Evolutionary conservation across 2,797 vertebrate genomes (phyloP), one percentile per base, ranked within the genome.

Genomic region (Thunnus albacares): DNA sequence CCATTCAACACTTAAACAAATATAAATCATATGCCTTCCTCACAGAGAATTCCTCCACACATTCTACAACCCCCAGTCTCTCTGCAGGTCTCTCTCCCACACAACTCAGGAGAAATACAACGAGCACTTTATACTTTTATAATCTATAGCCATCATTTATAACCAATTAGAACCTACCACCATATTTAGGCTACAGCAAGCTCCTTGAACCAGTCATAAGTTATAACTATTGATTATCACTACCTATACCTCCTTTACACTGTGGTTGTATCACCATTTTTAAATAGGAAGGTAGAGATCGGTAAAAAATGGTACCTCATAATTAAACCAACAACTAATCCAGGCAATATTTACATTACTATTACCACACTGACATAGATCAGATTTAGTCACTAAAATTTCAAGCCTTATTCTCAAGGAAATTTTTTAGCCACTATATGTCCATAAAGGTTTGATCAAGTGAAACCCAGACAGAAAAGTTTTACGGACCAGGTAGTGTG

Each of bases 1-100:
- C 80, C 87, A 86, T 90, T 90, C 89, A 92, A 91, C 93, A 94
- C 94, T 95, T 95, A 94, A 95, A 93, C 94, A 95, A 92, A 94
- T 94, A 95, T 95, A 95, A 95, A 96, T 95, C 93, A 94, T 89
- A 90, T 84, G 86, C 90, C 87, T 79, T 90, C 80, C 90, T 91
- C 85, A 80, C 83, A 87, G 86, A 88, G 85, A 90, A 90, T 92
- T 92, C 88, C 86, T 77, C 20, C 61, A 41, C 79, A 76, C 81
- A 76, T 79, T 73, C 75, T 66, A 65, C 82, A 67, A 74, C 80
- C 80, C 82, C 79, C 76, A 64, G 56, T 67, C 68, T 60, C 71
- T 87, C 62, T 30, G 43, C 30, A 30, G 35, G 33, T 72, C 38
- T 60, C 65, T 73, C 78, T 82, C 72, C 59, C 65, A 73, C 71